Evolutionary conservation across 2,888 invertebrate genomes (phyloP), one percentile per base, ranked within the genome.

Genomic region (Acrobasis repandana): DNA sequence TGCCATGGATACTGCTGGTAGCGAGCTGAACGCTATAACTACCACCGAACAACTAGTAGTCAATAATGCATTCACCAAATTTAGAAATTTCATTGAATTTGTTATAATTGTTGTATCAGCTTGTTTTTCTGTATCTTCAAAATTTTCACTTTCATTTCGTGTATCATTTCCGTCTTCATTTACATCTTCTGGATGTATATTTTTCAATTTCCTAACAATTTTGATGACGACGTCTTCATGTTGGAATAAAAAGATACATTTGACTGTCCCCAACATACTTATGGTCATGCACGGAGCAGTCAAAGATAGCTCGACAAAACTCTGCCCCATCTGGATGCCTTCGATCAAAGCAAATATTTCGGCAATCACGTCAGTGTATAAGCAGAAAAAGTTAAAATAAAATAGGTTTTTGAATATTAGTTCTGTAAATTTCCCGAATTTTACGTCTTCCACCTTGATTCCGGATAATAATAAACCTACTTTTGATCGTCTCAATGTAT

Each of bases 251-350:
- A 73, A 75, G 33, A 69, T 48, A 0, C 71, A 63, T 73, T 86
- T 88, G 0, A 77, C 69, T 8, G 86, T 82, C 0, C 75, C 67
- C 5, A 88, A 63, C 9, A 83, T 18, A 34, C 79, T 77, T 2
- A 86, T 73, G 1, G 81, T 79, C 0, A 77, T 72, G 38, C 85
- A 86, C 0, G 88, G 89, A 0, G 78, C 75, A 2, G 78, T 71
- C 10, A 83, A 61, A 0, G 79, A 82, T 0, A 87, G 56, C 64
- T 88, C 83, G 1, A 80, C 68, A 58, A 88, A 79, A 11, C 74
- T 73, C 36, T 74, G 77, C 0, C 77, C 79, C 1, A 59, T 65
- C 48, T 65, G 62, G 15, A 85, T 69, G 0, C 82, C 85, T 9
- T 84, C 80, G 0, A 77, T 56, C 0, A 86, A 28, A 81, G 82